phyloP scores from a whole-genome alignment of 2,113 vertebrate genomes.

The Tympanuchus pallidicinctus region DNA sequence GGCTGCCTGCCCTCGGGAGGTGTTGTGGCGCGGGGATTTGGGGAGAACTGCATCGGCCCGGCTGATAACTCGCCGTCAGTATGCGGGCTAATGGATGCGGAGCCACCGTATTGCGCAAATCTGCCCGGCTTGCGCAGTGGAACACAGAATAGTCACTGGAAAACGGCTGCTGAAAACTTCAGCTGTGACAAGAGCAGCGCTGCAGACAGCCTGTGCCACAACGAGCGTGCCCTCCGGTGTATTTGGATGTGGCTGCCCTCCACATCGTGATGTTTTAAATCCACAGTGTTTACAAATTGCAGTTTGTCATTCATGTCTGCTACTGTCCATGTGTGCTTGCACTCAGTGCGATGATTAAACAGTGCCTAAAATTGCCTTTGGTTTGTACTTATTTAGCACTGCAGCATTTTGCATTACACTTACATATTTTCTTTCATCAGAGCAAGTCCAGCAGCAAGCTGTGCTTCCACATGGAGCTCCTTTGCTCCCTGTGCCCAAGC shows the following conservation, averaged over 20 bases:
- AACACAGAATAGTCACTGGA: not conserved
- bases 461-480: not conserved
- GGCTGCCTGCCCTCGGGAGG: no score
- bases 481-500: not conserved
- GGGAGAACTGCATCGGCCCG: not conserved
- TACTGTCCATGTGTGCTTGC: not conserved
- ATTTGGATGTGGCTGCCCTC: fast-evolving
- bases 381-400: not conserved
- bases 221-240: fast-evolving
- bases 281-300: not conserved
- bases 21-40: not conserved
- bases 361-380: not conserved
- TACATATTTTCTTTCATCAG: not conserved
- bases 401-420: not conserved
- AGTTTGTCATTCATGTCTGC: not conserved
- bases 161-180: not conserved
- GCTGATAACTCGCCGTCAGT: not conserved
- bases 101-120: not conserved
- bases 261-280: not conserved
- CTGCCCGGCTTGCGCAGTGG: not conserved
- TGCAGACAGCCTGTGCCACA: fast-evolving
- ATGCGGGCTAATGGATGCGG: no score
- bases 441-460: not conserved
- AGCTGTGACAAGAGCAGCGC: not conserved
- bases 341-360: not conserved